Conservation (phyloP, 2,888 invertebrate species). For the Caenorhabditis sulstoni region DNA sequence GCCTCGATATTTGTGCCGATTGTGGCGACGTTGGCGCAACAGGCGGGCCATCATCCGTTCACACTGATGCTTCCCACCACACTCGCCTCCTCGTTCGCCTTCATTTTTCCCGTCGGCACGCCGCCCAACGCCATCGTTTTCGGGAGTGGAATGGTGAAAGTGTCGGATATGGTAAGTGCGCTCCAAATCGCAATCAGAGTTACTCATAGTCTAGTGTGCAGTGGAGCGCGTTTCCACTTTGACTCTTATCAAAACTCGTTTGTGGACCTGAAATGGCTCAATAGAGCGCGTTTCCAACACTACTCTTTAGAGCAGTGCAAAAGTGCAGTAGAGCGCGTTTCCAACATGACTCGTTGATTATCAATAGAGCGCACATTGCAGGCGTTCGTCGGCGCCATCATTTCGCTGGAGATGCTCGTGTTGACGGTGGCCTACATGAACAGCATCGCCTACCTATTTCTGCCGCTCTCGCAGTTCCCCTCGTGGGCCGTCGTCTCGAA, state of each 20-base stretch:
- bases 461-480: conserved; percentile 60
- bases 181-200: neutral
- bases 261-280: no score
- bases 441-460: conserved; percentile 58
- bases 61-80: conserved; percentile 84
- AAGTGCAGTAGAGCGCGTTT: neutral
- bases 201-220: no score
- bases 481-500: conserved; percentile 46
- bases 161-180: conserved; percentile 71
- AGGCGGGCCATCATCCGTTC: conserved; percentile 70
- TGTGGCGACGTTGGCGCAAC: conserved; percentile 83
- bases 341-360: no score
- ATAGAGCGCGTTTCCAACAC: no score
- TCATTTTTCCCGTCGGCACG: conserved; percentile 86
- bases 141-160: conserved; percentile 72
- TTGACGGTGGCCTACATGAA: conserved; percentile 69
- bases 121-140: conserved; percentile 92
- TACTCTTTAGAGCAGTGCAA: no score
- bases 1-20: conserved; percentile 92
- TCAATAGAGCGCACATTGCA: conserved; percentile 52
- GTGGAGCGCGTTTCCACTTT: neutral
- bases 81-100: conserved; percentile 82
- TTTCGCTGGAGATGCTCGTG: conserved; percentile 61
- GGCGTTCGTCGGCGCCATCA: conserved; percentile 64
- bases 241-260: no score